Base-by-base conservation (phyloP, 2,113 vertebrate genomes). In the Asarcornis scutulata region DNA sequence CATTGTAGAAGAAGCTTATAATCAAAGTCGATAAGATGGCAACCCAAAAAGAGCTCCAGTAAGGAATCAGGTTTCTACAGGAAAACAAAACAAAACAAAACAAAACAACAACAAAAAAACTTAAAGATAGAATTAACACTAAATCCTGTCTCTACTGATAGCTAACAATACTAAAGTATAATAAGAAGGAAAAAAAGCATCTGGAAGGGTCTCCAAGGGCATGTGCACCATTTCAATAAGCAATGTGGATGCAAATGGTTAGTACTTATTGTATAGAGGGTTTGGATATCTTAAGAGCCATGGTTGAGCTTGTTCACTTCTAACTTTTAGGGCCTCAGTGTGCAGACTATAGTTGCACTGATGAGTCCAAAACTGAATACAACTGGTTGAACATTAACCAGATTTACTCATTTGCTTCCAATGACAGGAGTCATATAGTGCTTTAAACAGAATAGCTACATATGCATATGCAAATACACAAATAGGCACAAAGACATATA, bases 401-500 rank as follows among this genome's bases (percentile, higher is more conserved):
- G 11, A 9, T 66, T 59, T 79, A 21, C 9, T n/a, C 67, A 23
- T 66, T 53, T 89, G 13, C 53, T 93, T 88, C 27, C 63, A 72
- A 3, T 42, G 17, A 13, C 34, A 48, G 56, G 50, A 7, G 16
- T 73, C 53, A 16, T 36, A 6, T 12, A 22, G 15, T 32, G 17
- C 26, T 69, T 76, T 60, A 83, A 55, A 27, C 42, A 55, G 50
- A 73, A 23, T 1, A 50, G 31, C 26, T 42, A 32, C 3, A 1
- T 27, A 8, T n/a, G 15, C 7, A 17, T 53, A 20, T 0, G 3
- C 38, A 77, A 17, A n/a, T 27, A 23, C 7, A n/a, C n/a, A 26
- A 36, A 40, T 0, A 1, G 3, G 26, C 20, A 40, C 9, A 36
- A 11, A 64, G 17, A 17, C 8, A 7, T 7, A 40, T 13, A 40